Evolutionary conservation across 2,888 invertebrate genomes (phyloP), one percentile per base, ranked within the genome.

Genomic region (Sphaerophoria rueppellii): DNA sequence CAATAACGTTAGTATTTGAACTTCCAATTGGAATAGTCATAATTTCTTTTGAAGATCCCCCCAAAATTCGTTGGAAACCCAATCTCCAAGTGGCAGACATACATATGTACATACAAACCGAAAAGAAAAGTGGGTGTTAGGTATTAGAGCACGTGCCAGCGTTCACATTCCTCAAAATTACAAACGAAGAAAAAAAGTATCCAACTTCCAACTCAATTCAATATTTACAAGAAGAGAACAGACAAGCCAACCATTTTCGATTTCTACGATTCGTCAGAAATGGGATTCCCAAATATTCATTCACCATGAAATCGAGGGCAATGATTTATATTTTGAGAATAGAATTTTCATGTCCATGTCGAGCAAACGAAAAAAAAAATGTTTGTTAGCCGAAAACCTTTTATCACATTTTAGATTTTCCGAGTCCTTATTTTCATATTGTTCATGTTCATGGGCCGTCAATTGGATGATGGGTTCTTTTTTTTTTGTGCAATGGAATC

Each of bases 91-190:
- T 58, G 43, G 32, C 34, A 40, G 14, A 57, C 48, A 40, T 32
- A 40, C 35, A 24, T 1, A 57, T 37, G 34, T 32, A 40, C 35
- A 24, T 1, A 43, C 40, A 43, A 35, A n/a, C 9, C 14, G 6
- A 6, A 55, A 12, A 57, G 40, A 46, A 54, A 80, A 72, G 83
- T 80, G 80, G 72, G 83, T 83, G 83, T 72, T 76, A 83, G 72
- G 80, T 76, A 76, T 61, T 57, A 37, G 57, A 14, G 80, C 83
- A 83, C 83, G 83, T 83, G 83, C 72, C 71, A 57, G 12, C 50
- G 48, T 73, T 63, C 40, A 67, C 34, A 71, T 79, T 74, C 57
- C 50, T 35, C 24, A 50, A 63, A 50, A 24, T 24, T 43, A 4
- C 35, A 16, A 14, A 9, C 6, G 16, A 52, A 65, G 37, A 50